phyloP scores from a whole-genome alignment of 2,113 vertebrate genomes.

The Poeciliopsis retropinna region DNA sequence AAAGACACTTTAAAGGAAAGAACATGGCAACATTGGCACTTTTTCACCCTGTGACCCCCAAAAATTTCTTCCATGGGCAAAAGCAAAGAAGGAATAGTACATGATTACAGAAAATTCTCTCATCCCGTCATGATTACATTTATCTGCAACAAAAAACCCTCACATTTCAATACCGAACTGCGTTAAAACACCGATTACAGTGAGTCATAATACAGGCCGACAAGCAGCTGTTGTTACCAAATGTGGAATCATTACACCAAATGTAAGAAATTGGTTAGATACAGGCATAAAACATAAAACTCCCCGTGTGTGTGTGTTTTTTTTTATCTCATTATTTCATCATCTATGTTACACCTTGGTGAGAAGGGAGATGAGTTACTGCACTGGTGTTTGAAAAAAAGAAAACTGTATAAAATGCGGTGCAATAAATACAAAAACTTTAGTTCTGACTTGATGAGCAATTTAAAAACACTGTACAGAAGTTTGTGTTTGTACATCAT shows the following conservation, averaged over 20 bases:
- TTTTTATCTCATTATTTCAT: slow-evolving; percentile 42
- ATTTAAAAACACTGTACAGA: slow-evolving; percentile 80
- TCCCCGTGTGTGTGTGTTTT: slow-evolving; percentile 37
- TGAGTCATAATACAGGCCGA: slow-evolving; percentile 61
- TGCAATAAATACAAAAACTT: slow-evolving; percentile 75
- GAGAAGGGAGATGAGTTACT: slow-evolving; percentile 63
- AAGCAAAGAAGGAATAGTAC: slow-evolving; percentile 2
- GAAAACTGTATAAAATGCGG: slow-evolving; percentile 74
- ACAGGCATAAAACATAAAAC: slow-evolving; percentile 67
- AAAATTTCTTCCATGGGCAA: too few species aligned
- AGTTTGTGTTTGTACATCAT: slow-evolving; percentile 73
- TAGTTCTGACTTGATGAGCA: slow-evolving; percentile 70
- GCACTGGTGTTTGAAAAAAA: slow-evolving; percentile 73
- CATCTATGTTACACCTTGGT: slow-evolving; percentile 51
- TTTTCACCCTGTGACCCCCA: slow-evolving; percentile 31
- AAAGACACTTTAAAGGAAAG: slow-evolving; percentile 6
- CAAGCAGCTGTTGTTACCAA: slow-evolving; percentile 64
- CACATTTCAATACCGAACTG: slow-evolving; percentile 61
- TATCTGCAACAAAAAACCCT: slow-evolving; percentile 48
- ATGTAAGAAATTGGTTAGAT: slow-evolving; percentile 52
- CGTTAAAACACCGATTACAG: slow-evolving; percentile 61
- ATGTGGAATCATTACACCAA: slow-evolving; percentile 78
- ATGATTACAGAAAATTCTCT: slow-evolving; percentile 19
- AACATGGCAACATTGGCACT: slow-evolving; percentile 37
- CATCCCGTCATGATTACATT: slow-evolving; percentile 14